phyloP scores from a whole-genome alignment of 2,797 vertebrate species.

The Meda fulgida region DNA sequence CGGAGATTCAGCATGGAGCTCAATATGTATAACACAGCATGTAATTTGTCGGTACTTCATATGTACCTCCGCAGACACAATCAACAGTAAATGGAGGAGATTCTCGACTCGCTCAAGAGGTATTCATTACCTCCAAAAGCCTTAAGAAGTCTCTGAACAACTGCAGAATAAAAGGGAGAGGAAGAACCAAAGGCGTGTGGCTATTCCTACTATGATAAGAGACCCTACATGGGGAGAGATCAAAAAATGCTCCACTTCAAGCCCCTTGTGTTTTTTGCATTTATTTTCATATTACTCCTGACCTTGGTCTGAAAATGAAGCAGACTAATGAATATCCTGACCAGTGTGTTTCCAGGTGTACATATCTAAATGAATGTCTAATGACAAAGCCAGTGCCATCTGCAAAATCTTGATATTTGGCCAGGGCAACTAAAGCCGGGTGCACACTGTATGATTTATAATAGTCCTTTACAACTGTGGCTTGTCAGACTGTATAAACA shows the following conservation, averaged over 20 bases:
- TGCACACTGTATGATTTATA: neutral
- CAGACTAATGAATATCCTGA: slow-evolving; percentile 56
- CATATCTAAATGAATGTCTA: slow-evolving; percentile 52
- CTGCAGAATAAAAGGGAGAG: slow-evolving; percentile 61
- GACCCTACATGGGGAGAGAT: slow-evolving; percentile 62
- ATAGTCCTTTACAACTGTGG: neutral
- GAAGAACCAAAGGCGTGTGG: slow-evolving; percentile 54
- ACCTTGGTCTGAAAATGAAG: slow-evolving; percentile 54
- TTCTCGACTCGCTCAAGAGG: slow-evolving; percentile 61
- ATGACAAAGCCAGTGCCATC: slow-evolving; percentile 37
- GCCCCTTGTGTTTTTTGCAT: slow-evolving; percentile 50
- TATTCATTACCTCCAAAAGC: slow-evolving; percentile 66
- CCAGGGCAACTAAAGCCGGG: neutral
- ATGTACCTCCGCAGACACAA: slow-evolving; percentile 59
- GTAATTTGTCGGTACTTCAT: slow-evolving; percentile 61
- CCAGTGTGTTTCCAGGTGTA: slow-evolving; percentile 58
- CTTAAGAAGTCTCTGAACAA: slow-evolving; percentile 63
- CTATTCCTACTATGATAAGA: slow-evolving; percentile 59
- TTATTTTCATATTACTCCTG: slow-evolving; percentile 62
- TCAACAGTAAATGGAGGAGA: slow-evolving; percentile 58
- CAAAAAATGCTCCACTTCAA: slow-evolving; percentile 59
- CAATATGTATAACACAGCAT: slow-evolving; percentile 57
- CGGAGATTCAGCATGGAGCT: slow-evolving; percentile 28
- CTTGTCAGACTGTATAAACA: neutral
- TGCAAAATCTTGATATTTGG: slow-evolving; percentile 32